Conservation (phyloP, 2,888 invertebrate genomes). For the Dusona sp. region DNA sequence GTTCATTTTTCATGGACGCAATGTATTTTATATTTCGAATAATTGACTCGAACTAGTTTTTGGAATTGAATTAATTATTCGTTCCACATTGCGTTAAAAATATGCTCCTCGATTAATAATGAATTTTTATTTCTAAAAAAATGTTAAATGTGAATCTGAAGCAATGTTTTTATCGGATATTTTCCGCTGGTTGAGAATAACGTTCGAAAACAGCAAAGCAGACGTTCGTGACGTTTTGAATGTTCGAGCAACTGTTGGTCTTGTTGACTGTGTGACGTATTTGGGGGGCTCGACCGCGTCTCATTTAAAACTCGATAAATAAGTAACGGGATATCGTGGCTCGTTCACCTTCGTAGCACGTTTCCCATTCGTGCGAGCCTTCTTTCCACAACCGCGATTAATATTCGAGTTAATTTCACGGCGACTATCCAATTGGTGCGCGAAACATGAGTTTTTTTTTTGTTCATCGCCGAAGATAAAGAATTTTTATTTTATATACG, state of each 20-base stretch:
- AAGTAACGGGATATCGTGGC: conserved; percentile 54
- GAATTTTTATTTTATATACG: background rate
- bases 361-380: background rate
- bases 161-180: background rate
- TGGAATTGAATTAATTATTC: too few species aligned
- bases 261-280: conserved; percentile 64
- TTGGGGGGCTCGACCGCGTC: conserved; percentile 65
- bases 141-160: background rate
- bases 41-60: too few species aligned
- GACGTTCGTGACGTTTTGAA: conserved; percentile 46
- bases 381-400: background rate
- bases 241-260: conserved; percentile 12
- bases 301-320: conserved; percentile 50
- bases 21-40: too few species aligned
- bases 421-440: background rate
- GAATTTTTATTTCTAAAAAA: background rate
- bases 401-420: background rate
- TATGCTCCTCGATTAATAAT: too few species aligned
- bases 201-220: conserved; percentile 15
- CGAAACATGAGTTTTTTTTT: background rate
- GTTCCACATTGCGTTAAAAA: too few species aligned
- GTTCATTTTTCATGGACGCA: too few species aligned
- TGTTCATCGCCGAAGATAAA: background rate
- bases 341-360: conserved; percentile 48
- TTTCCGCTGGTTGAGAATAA: background rate